These are phyloP conservation scores for Caenorhabditis japonica DNA, from an alignment of 2,888 invertebrate genomes.

Conservation along the genomic window DNA sequence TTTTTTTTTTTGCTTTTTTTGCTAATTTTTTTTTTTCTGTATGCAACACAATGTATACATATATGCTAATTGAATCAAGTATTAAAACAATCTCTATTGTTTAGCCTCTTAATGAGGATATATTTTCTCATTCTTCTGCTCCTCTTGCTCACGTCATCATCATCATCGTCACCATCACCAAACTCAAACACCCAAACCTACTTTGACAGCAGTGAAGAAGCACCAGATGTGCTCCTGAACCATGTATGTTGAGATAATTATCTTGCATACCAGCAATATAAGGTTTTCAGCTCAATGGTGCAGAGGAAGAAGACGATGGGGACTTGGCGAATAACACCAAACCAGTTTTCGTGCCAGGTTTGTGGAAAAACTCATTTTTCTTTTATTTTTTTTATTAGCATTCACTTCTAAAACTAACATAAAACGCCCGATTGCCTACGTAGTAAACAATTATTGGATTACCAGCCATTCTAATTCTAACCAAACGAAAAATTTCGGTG, in stretches of 20 bases:
- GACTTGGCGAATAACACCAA: constrained; percentile 18
- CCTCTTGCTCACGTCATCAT: background rate
- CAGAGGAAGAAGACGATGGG: constrained; percentile 16
- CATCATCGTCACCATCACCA: background rate
- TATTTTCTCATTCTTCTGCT: constrained; percentile 3
- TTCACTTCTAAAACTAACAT: too few relatives aligned
- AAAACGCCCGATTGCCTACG: too few relatives aligned
- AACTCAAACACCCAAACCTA: constrained; percentile 30
- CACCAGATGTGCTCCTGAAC: constrained; percentile 41
- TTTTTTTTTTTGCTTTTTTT: background rate
- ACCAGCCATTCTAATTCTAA: too few relatives aligned
- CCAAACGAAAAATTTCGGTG: too few relatives aligned
- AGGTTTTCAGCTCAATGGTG: constrained; percentile 36
- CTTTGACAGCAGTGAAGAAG: constrained; percentile 52
- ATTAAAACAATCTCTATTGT: too few relatives aligned
- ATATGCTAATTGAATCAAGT: constrained; percentile 23
- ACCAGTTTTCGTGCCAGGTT: constrained; percentile 50
- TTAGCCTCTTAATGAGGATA: constrained; percentile 4
- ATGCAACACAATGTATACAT: too few relatives aligned
- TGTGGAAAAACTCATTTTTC: background rate
- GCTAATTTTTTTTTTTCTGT: constrained; percentile 4
- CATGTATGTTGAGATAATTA: constrained; percentile 22
- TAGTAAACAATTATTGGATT: too few relatives aligned
- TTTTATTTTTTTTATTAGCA: background rate
- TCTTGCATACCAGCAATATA: background rate